Evolutionary conservation across 2,113 vertebrate species (phyloP).

Genomic region (Embiotoca jacksoni): DNA sequence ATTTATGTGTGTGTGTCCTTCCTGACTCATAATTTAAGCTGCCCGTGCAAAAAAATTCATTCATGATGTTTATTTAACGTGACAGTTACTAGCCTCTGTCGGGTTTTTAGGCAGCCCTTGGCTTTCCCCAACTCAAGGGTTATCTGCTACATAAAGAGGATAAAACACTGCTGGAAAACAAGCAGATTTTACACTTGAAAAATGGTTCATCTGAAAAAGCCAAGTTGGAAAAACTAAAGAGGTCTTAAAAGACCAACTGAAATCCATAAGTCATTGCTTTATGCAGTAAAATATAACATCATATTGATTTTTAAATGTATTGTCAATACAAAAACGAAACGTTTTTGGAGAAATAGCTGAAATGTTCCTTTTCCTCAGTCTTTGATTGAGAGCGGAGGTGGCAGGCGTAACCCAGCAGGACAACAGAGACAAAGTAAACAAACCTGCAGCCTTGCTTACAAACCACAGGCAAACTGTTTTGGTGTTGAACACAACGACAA

Average conservation of each 20-base stretch:
- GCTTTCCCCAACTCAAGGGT: constrained; percentile 20
- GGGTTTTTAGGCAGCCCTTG: constrained; percentile 7
- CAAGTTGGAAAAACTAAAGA: background rate
- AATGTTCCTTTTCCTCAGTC: background rate
- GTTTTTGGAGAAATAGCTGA: background rate
- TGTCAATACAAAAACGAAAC: background rate
- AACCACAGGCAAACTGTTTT: background rate
- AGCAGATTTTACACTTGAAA: constrained; percentile 42
- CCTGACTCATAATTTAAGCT: constrained; percentile 16
- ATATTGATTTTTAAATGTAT: too few relatives aligned
- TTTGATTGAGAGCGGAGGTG: background rate
- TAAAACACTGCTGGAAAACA: constrained; percentile 33
- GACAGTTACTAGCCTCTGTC: constrained; percentile 47
- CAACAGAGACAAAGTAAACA: constrained; percentile 4
- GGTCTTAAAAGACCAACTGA: background rate
- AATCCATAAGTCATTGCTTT: background rate
- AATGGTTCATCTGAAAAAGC: constrained; percentile 24
- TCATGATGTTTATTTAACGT: constrained; percentile 28
- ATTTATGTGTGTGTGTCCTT: background rate
- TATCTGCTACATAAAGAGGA: constrained; percentile 24
- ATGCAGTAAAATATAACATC: background rate
- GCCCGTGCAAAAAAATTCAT: constrained; percentile 20
- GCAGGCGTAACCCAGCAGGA: background rate
- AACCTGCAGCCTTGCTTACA: background rate
- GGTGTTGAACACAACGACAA: background rate